Base-by-base conservation (phyloP, 2,797 vertebrate species). In the Rhodeus uyekii region DNA sequence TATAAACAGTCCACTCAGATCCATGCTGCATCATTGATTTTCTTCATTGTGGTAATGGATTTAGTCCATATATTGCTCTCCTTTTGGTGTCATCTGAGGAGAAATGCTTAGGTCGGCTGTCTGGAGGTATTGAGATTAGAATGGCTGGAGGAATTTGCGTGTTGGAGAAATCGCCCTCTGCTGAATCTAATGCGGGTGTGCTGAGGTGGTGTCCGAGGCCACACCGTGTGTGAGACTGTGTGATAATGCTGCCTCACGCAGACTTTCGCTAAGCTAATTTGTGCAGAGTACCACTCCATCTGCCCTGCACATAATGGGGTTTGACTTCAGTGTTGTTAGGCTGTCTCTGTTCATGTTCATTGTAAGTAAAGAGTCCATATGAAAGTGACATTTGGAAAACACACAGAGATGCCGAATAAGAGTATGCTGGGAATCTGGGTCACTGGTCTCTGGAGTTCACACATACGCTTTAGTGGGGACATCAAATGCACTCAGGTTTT, bases 371-470 rank as follows among this genome's bases (percentile, higher is more conserved):
- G 38, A 27, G 44, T 77, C 50, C 67, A 69, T 72, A 74, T 78
- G 78, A 60, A 77, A 80, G 74, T 77, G 77, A 65, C 34, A 44
- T 81, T 78, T 81, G 63, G 32, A 83, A 58, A 75, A 50, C 63
- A 50, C 12, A 72, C 44, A 63, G 10, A 68, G 75, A 34, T 39
- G 22, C 50, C 34, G 24, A 34, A 39, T 68, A 71, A 60, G 36
- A 76, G 50, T 69, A 58, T 53, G 73, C n/a, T 53, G 76, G 83
- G 71, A 89, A 92, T 89, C 76, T 91, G 86, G 90, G 87, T 92
- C 89, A 89, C 71, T 60, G 42, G 13, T 87, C 87, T 79, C 76
- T 85, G 32, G 83, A 78, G 74, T 83, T 79, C 84, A 81, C 80
- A 65, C 65, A 76, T 67, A 75, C 58, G 61, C 64, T 58, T 69